These are phyloP conservation scores for Achroia grisella DNA, from an alignment of 1,140 invertebrate genomes.

Conservation along the genomic window DNA sequence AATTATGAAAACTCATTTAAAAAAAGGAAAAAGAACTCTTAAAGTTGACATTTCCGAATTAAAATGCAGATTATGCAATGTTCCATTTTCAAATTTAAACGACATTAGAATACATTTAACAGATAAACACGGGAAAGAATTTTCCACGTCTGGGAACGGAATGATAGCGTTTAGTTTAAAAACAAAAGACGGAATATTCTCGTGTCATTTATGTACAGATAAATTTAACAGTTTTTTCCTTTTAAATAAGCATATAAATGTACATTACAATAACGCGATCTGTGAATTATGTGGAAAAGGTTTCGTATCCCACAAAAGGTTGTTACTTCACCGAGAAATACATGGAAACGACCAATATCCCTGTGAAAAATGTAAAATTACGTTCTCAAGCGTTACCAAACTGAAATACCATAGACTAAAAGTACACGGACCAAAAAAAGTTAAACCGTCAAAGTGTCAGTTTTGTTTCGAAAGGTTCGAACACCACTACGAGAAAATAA, in stretches of 20 bases:
- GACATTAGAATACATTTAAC: neutral
- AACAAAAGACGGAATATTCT: neutral
- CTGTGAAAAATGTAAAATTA: constrained; percentile 10
- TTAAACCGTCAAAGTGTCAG: constrained; percentile 12
- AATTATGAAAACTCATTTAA: neutral
- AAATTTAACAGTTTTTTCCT: constrained; percentile 5
- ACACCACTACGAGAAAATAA: constrained; percentile 13
- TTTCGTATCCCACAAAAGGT: constrained; percentile 6
- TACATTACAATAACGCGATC: constrained; percentile 5
- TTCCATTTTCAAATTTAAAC: neutral
- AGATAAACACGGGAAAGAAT: neutral
- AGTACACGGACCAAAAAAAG: constrained; percentile 2
- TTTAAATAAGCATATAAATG: constrained; percentile 7
- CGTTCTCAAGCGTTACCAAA: constrained; percentile 8
- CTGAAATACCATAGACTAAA: constrained; percentile 11
- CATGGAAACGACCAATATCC: constrained; percentile 7
- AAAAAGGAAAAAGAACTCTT: constrained; percentile 2
- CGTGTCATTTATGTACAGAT: neutral
- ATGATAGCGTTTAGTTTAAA: constrained; percentile 2
- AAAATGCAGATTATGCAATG: neutral
- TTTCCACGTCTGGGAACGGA: neutral
- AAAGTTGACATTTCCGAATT: constrained; percentile 3
- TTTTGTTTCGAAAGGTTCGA: constrained; percentile 8
- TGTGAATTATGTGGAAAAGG: constrained; percentile 4
- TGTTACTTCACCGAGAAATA: constrained; percentile 10